A percentile compares a stretch with the other conserved stretches of the same genome.
Evolutionary conservation across 2,888 invertebrate species (phyloP).

Genomic region (Megalurothrips usitatus): DNA sequence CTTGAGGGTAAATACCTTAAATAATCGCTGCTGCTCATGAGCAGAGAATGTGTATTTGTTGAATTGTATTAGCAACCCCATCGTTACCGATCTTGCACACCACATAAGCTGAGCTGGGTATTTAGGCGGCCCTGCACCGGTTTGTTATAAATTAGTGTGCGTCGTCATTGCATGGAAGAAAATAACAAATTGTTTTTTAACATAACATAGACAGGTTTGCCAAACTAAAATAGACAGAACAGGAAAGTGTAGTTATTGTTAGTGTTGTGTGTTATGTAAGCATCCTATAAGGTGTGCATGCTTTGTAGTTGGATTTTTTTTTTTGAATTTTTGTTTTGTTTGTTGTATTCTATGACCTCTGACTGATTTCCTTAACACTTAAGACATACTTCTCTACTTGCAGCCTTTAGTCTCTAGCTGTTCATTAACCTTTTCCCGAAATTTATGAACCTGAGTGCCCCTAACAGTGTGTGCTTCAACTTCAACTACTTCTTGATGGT

Average conservation of each 20-base stretch:
- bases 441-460: too few species aligned
- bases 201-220: too few species aligned
- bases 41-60: background rate
- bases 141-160: background rate
- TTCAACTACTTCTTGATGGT: background rate
- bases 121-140: constrained; percentile 4
- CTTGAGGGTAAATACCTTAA: too few species aligned
- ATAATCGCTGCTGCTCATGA: too few species aligned
- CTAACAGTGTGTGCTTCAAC: background rate
- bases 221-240: too few species aligned
- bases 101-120: background rate
- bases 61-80: background rate
- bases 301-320: background rate
- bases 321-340: background rate
- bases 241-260: background rate
- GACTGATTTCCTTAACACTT: background rate
- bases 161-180: background rate
- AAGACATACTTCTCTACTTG: too few species aligned
- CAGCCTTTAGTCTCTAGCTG: too few species aligned
- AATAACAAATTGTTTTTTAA: background rate
- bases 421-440: too few species aligned
- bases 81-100: background rate
- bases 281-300: too few species aligned
- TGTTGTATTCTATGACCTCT: background rate
- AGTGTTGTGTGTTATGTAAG: background rate